phyloP scores from a whole-genome alignment of 2,113 vertebrate species.

The Ellobius talpinus region DNA sequence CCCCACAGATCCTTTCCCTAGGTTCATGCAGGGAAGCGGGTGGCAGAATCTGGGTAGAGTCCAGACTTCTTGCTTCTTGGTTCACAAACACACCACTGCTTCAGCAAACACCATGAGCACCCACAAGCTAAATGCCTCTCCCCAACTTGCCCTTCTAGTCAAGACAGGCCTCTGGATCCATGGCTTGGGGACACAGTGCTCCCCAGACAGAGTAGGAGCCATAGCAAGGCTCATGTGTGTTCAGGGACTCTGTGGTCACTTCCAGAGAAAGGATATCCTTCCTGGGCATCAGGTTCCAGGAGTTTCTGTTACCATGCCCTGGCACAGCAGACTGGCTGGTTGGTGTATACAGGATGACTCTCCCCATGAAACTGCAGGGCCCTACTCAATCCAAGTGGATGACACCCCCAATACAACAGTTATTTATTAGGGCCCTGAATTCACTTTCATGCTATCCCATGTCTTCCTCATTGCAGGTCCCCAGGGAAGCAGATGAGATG shows the following conservation, averaged over 20 bases:
- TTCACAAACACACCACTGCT: not conserved
- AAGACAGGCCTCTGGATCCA: too few species aligned
- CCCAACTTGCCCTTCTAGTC: not conserved
- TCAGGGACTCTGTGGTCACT: not conserved
- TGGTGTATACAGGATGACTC: too few species aligned
- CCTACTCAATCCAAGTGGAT: not conserved
- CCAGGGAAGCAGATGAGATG: not conserved
- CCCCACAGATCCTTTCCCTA: not conserved
- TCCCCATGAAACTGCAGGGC: not conserved
- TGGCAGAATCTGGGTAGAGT: not conserved
- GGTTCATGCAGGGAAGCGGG: not conserved
- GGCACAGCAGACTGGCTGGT: too few species aligned
- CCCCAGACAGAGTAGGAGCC: not conserved
- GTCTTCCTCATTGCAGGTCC: not conserved
- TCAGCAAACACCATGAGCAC: not conserved
- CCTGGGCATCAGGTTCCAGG: not conserved
- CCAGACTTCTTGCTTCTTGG: not conserved
- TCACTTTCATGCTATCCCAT: not conserved
- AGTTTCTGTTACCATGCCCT: not conserved
- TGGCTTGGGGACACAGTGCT: not conserved
- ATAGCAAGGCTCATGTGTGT: not conserved
- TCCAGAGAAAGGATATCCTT: not conserved
- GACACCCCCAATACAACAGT: fast-evolving
- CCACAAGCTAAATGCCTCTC: not conserved
- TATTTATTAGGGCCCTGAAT: not conserved